phyloP scores from a whole-genome alignment of 2,888 invertebrate genomes.

The Caenorhabditis sp. region DNA sequence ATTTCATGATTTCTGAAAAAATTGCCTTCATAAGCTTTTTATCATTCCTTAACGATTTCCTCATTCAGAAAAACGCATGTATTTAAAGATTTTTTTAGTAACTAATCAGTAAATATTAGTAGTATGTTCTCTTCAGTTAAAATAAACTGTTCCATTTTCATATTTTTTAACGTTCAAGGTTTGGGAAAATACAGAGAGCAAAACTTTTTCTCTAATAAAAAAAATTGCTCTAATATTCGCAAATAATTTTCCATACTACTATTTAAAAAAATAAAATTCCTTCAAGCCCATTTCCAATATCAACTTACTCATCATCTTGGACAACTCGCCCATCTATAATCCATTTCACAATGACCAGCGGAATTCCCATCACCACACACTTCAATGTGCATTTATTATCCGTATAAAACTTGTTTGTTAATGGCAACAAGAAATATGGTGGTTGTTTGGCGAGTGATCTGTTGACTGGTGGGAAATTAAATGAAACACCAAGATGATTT shows the following conservation, averaged over 20 bases:
- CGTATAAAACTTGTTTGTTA: slow-evolving; percentile 15
- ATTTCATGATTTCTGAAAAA: slow-evolving; percentile 37
- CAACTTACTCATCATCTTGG: slow-evolving; percentile 19
- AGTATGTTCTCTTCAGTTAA: too few relatives aligned
- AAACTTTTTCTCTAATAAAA: too few relatives aligned
- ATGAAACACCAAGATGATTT: slow-evolving; percentile 29
- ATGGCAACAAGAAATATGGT: slow-evolving; percentile 35
- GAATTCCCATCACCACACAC: slow-evolving; percentile 71
- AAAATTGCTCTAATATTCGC: too few relatives aligned
- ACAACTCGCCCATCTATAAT: slow-evolving; percentile 53
- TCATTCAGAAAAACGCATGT: too few relatives aligned
- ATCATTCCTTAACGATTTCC: too few relatives aligned
- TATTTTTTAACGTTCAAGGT: too few relatives aligned
- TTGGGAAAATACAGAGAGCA: too few relatives aligned
- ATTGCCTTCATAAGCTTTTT: too few relatives aligned
- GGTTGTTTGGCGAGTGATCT: slow-evolving; percentile 28
- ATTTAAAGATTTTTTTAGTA: too few relatives aligned
- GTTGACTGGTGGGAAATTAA: slow-evolving; percentile 31
- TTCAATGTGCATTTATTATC: slow-evolving; percentile 39
- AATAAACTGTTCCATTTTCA: too few relatives aligned
- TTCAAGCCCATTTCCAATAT: background rate
- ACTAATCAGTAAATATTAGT: too few relatives aligned
- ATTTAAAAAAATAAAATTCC: background rate
- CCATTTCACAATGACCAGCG: slow-evolving; percentile 69
- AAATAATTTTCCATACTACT: too few relatives aligned